Conservation (phyloP, 2,113 vertebrate species). For the Chionodraco myersi region DNA sequence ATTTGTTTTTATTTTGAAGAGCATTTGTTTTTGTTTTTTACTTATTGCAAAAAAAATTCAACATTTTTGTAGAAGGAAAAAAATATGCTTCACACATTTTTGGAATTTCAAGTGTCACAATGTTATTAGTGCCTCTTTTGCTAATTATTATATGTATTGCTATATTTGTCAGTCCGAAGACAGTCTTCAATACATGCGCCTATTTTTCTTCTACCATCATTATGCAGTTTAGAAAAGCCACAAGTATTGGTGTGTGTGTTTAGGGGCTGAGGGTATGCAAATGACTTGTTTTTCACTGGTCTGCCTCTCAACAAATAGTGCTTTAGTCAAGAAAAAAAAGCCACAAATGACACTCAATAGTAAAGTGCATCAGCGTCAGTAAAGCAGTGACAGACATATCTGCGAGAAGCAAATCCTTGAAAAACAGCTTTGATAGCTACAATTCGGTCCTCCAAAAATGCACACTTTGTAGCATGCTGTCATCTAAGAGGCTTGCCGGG, state of each 20-base stretch:
- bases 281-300: slow-evolving; percentile 49
- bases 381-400: slow-evolving; percentile 56
- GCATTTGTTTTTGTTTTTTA: slow-evolving; percentile 11
- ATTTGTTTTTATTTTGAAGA: slow-evolving; percentile 19
- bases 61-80: neutral
- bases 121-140: neutral
- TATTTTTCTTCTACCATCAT: slow-evolving; percentile 19
- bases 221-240: slow-evolving; percentile 16
- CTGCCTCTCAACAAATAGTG: slow-evolving; percentile 52
- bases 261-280: slow-evolving; percentile 33
- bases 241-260: neutral
- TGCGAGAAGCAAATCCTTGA: slow-evolving; percentile 57
- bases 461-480: slow-evolving; percentile 36
- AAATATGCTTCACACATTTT: neutral
- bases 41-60: slow-evolving; percentile 8
- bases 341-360: slow-evolving; percentile 35
- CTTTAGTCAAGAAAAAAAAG: slow-evolving; percentile 39
- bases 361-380: slow-evolving; percentile 64
- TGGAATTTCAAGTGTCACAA: neutral
- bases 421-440: slow-evolving; percentile 62
- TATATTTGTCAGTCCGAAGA: slow-evolving; percentile 2
- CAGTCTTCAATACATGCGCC: slow-evolving; percentile 5
- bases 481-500: slow-evolving; percentile 54
- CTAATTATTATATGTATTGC: neutral
- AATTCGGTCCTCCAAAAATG: slow-evolving; percentile 46